phyloP scores from a whole-genome alignment of 2,113 vertebrate species.

The Columbina picui region DNA sequence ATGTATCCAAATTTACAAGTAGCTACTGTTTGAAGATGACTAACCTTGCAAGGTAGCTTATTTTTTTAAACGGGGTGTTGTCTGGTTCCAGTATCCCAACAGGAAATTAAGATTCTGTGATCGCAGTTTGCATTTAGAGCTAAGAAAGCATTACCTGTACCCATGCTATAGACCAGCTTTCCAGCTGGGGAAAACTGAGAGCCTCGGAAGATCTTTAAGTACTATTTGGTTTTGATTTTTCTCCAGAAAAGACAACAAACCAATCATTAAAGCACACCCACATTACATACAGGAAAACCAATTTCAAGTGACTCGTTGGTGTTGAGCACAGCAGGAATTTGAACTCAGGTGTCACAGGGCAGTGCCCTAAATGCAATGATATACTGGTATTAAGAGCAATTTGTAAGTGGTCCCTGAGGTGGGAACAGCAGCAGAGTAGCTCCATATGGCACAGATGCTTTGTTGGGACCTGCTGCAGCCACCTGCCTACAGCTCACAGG shows the following conservation, averaged over 20 bases:
- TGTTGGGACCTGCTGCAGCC: background rate
- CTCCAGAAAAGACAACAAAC: background rate
- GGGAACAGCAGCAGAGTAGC: background rate
- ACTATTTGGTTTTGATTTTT: background rate
- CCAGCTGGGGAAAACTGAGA: background rate
- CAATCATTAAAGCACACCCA: background rate
- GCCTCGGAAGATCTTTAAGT: background rate
- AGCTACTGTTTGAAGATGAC: background rate
- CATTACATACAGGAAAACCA: background rate
- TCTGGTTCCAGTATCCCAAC: background rate
- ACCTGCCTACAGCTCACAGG: accelerated
- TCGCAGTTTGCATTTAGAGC: background rate
- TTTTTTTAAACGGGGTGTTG: background rate
- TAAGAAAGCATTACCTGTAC: background rate
- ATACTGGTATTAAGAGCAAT: background rate
- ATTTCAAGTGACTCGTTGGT: background rate
- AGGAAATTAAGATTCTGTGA: background rate
- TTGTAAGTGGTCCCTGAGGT: background rate
- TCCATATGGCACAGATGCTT: background rate
- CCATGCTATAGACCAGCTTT: background rate
- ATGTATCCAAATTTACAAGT: background rate
- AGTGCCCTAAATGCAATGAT: background rate
- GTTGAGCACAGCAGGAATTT: background rate
- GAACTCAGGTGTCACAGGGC: background rate
- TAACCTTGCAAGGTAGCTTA: background rate